Percentiles rank a stretch among this genome's conserved stretches.
These are phyloP conservation scores for Eupristina koningsbergeri DNA, from an alignment of 1,140 invertebrate species.

Conservation along the genomic window DNA sequence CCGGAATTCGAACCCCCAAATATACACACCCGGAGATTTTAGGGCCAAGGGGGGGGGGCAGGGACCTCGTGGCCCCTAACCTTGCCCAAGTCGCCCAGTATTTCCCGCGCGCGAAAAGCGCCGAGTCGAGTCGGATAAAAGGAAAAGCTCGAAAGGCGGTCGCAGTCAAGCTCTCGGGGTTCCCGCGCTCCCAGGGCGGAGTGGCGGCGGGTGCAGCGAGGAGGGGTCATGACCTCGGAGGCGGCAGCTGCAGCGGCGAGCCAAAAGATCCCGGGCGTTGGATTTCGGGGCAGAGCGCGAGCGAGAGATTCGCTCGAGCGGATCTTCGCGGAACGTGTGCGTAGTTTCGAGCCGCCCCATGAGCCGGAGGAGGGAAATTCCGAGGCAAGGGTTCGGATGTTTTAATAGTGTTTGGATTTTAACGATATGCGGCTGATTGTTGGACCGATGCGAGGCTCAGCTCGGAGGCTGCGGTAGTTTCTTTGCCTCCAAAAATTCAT, in stretches of 20 bases:
- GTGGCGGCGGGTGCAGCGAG: background rate
- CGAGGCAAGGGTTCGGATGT: background rate
- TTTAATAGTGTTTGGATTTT: slow-evolving; percentile 14
- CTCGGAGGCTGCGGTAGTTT: background rate
- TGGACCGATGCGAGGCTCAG: background rate
- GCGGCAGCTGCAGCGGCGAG: background rate
- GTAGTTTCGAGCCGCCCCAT: background rate
- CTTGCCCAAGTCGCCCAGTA: slow-evolving; percentile 12
- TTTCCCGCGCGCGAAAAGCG: slow-evolving; percentile 25
- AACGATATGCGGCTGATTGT: background rate
- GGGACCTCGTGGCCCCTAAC: background rate
- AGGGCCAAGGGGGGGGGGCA: background rate
- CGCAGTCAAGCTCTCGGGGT: no score
- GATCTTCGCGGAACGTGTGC: background rate
- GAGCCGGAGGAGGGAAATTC: background rate
- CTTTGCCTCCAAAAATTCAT: background rate
- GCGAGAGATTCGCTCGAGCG: background rate
- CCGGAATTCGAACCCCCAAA: slow-evolving; percentile 26
- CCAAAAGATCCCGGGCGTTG: background rate
- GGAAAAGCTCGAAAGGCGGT: background rate
- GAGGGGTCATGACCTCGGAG: slow-evolving; percentile 30
- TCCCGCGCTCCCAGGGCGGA: background rate
- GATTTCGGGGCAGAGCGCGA: background rate
- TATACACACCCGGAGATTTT: no score
- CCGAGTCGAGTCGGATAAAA: background rate